Evolutionary conservation across 2,113 vertebrate genomes (phyloP).

Genomic region (Ammodytes marinus): DNA sequence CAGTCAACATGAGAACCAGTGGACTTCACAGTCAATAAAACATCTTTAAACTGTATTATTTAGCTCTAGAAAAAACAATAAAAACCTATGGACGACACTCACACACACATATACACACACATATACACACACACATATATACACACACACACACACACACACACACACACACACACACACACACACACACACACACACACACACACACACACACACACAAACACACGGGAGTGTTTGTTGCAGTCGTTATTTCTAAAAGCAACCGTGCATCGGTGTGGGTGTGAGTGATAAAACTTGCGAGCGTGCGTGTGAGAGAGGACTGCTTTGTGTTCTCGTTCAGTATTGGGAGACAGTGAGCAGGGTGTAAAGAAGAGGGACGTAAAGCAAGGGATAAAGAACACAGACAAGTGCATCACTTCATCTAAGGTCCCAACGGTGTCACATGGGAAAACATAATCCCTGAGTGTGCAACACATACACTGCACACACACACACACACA

Average conservation of each 20-base stretch:
- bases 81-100: neutral
- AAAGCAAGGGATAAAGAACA: slow-evolving; percentile 62
- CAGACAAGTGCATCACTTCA: slow-evolving; percentile 76
- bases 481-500: slow-evolving; percentile 21
- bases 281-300: slow-evolving; percentile 40
- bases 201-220: neutral
- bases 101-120: neutral
- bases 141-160: neutral
- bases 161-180: slow-evolving; percentile 1
- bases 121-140: neutral
- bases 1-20: neutral
- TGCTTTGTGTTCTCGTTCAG: slow-evolving; percentile 44
- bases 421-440: slow-evolving; percentile 68
- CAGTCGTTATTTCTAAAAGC: slow-evolving; percentile 43
- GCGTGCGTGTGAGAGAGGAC: slow-evolving; percentile 30
- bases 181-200: neutral
- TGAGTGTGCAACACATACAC: slow-evolving; percentile 38
- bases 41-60: too few species aligned
- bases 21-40: neutral
- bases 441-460: slow-evolving; percentile 75
- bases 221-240: slow-evolving; percentile 42
- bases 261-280: slow-evolving; percentile 20
- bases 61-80: too few species aligned
- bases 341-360: slow-evolving; percentile 53
- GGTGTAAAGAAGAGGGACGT: slow-evolving; percentile 63